phyloP scores from a whole-genome alignment of 1,140 invertebrate genomes.

The fruit fly (Drosophila melanogaster) region Release_6_plus_ISO1_MT NC_004354.4:2001001-2001500 shows the following conservation, averaged over 20 bases:
- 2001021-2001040: conserved; percentile 80
- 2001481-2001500: conserved; percentile 94
- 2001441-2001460: conserved; percentile 96
- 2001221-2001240: conserved; percentile 69
- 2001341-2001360: conserved; percentile 70
- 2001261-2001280: conserved; percentile 38
- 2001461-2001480: conserved; percentile 96
- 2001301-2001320: conserved; percentile 69
- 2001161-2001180: conserved; percentile 65
- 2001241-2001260: conserved; percentile 72
- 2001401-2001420: conserved; percentile 39
- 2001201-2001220: conserved; percentile 69
- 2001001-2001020: conserved; percentile 72
- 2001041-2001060: conserved; percentile 80
- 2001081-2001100: conserved; percentile 74
- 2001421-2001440: conserved; percentile 91
- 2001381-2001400: conserved; percentile 8
- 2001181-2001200: conserved; percentile 80
- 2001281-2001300: conserved; percentile 58
- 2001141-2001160: conserved; percentile 79
- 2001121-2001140: conserved; percentile 65
- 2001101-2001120: conserved; percentile 50
- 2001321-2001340: conserved; percentile 62
- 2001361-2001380: conserved; percentile 85
- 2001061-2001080: conserved; percentile 78